Conservation (phyloP, 2,888 invertebrate genomes). For the Pseudococcus jackbeardsleyi region DNA sequence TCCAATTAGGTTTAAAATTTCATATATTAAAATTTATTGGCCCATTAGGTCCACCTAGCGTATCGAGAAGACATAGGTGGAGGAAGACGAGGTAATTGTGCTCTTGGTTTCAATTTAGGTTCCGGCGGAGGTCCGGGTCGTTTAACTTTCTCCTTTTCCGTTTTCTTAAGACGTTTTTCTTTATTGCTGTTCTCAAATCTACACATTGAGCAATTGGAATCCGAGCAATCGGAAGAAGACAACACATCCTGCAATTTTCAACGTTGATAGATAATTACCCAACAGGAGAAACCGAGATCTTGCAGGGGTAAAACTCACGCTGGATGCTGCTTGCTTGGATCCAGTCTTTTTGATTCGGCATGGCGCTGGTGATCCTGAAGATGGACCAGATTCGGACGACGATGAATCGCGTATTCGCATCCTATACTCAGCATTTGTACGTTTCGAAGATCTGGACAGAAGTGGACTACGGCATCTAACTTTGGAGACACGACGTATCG, state of each 20-base stretch:
- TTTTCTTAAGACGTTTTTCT: constrained; percentile 51
- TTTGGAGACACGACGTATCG: constrained; percentile 51
- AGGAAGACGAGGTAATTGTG: constrained; percentile 65
- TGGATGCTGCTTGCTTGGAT: constrained; percentile 29
- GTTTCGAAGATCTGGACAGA: constrained; percentile 16
- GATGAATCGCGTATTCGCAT: constrained; percentile 25
- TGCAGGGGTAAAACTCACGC: neutral
- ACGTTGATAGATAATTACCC: neutral
- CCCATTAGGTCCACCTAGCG: constrained; percentile 59
- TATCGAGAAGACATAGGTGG: constrained; percentile 65
- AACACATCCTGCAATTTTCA: constrained; percentile 52
- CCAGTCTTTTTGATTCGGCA: neutral
- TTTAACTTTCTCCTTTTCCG: constrained; percentile 62
- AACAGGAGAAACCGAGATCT: neutral
- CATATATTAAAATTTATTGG: neutral
- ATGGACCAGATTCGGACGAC: constrained; percentile 48
- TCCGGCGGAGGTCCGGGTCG: constrained; percentile 65
- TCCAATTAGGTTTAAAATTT: neutral
- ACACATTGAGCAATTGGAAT: constrained; percentile 66
- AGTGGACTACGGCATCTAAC: constrained; percentile 40
- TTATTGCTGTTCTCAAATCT: constrained; percentile 53
- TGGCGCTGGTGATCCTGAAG: constrained; percentile 40
- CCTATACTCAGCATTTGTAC: constrained; percentile 35
- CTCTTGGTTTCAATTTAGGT: constrained; percentile 65
- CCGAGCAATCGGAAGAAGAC: constrained; percentile 65